Conservation (phyloP, 2,113 vertebrate genomes). For the Casuarius casuarius region DNA sequence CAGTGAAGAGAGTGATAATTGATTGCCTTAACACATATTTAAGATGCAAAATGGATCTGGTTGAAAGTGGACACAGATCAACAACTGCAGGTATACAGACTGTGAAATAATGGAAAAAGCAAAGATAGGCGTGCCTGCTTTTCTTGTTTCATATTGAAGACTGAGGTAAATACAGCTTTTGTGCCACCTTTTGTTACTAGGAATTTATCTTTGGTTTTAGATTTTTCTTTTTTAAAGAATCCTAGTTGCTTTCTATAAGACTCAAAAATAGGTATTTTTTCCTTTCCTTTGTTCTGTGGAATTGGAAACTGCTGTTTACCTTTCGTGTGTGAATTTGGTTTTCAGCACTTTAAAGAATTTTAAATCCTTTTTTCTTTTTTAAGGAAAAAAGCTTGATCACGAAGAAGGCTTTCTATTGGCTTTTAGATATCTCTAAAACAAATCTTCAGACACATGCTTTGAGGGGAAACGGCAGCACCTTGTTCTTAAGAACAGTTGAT, state of each 20-base stretch:
- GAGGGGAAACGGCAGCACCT: background rate
- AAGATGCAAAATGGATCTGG: background rate
- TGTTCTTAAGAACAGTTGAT: background rate
- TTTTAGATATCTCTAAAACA: background rate
- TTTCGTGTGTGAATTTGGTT: background rate
- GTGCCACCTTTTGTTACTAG: background rate
- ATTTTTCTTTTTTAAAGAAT: background rate
- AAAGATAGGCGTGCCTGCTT: background rate
- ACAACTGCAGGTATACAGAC: background rate
- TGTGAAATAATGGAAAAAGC: background rate
- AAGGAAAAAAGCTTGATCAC: background rate
- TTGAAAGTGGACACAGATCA: background rate
- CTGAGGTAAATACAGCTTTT: background rate
- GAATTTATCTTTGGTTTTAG: background rate
- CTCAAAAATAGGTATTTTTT: background rate
- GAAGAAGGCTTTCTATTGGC: background rate
- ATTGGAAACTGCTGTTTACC: background rate
- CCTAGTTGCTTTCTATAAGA: background rate
- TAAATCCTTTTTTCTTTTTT: background rate
- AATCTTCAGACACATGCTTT: background rate
- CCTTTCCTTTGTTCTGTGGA: background rate
- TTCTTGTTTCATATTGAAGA: background rate
- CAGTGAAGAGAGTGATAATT: conserved; percentile 17
- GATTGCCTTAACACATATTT: background rate
- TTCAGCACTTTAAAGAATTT: background rate